phyloP scores from a whole-genome alignment of 2,888 invertebrate species.

The Pachydiplax longipennis region DNA sequence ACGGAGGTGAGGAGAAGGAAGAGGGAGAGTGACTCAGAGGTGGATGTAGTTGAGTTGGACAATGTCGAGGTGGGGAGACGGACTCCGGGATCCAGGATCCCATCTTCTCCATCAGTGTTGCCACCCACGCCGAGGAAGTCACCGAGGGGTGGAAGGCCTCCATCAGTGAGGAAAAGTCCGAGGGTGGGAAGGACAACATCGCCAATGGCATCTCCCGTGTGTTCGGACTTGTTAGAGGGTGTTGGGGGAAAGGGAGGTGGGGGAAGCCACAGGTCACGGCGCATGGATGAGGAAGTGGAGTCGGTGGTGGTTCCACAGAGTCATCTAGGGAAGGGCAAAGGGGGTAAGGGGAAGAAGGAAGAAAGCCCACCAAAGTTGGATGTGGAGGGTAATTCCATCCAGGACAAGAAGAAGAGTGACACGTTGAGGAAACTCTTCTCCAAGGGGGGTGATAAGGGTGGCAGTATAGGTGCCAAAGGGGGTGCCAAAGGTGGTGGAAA shows the following conservation, averaged over 20 bases:
- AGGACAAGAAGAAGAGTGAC: constrained; percentile 76
- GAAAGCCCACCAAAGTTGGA: constrained; percentile 61
- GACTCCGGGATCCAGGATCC: constrained; percentile 43
- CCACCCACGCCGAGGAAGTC: constrained; percentile 48
- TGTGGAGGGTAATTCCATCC: constrained; percentile 63
- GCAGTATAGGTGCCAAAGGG: constrained; percentile 50
- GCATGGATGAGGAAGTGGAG: constrained; percentile 65
- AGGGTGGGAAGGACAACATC: constrained; percentile 17
- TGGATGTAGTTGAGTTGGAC: constrained; percentile 25
- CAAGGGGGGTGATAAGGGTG: constrained; percentile 55
- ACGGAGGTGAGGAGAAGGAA: not conserved
- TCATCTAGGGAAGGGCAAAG: constrained; percentile 8
- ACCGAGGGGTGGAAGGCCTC: constrained; percentile 22
- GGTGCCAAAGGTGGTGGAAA: constrained; percentile 50
- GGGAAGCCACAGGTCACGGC: constrained; percentile 56
- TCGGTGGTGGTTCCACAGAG: constrained; percentile 61
- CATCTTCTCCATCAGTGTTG: constrained; percentile 24
- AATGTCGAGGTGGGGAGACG: constrained; percentile 52
- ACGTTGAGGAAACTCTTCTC: constrained; percentile 72
- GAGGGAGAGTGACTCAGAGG: constrained; percentile 10
- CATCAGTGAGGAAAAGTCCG: not conserved
- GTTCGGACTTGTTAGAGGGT: not conserved
- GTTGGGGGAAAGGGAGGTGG: not conserved
- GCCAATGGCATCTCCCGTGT: constrained; percentile 14
- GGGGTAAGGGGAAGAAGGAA: constrained; percentile 53